Evolutionary conservation across 2,113 vertebrate genomes (phyloP).

Genomic region (Lagopus muta): DNA sequence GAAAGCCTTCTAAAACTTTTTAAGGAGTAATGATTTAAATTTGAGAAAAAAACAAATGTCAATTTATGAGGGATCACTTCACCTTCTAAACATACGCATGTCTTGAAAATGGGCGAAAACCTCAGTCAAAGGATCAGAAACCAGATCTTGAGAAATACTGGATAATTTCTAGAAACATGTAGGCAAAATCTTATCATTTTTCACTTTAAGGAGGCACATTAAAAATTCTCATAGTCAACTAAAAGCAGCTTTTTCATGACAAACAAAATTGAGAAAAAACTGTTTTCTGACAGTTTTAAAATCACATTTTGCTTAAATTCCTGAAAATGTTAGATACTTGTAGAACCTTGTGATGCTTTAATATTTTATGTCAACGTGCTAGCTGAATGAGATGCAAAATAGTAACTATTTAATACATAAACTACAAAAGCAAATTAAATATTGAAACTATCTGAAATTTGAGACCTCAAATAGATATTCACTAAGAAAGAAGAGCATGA

Average conservation of each 20-base stretch:
- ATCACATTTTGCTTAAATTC: background rate
- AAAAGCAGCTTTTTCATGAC: background rate
- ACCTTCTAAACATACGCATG: background rate
- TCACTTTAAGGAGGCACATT: background rate
- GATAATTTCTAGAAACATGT: background rate
- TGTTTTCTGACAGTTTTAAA: background rate
- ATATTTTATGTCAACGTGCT: background rate
- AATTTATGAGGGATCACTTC: background rate
- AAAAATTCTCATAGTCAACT: background rate
- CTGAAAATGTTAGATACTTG: background rate
- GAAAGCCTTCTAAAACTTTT: slow-evolving; percentile 52
- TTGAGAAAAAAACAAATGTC: slow-evolving; percentile 40
- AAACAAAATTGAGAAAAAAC: background rate
- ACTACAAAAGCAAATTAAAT: background rate
- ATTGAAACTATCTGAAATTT: background rate
- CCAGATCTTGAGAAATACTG: background rate
- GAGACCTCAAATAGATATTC: background rate
- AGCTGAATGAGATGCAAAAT: background rate
- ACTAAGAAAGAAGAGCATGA: background rate
- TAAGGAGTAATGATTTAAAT: slow-evolving; percentile 38
- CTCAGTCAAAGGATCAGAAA: background rate
- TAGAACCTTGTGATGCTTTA: background rate
- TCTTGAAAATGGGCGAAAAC: background rate
- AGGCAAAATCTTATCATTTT: background rate
- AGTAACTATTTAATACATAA: background rate